Conservation (phyloP, 2,113 vertebrate species). For the Okapia johnstoni region DNA sequence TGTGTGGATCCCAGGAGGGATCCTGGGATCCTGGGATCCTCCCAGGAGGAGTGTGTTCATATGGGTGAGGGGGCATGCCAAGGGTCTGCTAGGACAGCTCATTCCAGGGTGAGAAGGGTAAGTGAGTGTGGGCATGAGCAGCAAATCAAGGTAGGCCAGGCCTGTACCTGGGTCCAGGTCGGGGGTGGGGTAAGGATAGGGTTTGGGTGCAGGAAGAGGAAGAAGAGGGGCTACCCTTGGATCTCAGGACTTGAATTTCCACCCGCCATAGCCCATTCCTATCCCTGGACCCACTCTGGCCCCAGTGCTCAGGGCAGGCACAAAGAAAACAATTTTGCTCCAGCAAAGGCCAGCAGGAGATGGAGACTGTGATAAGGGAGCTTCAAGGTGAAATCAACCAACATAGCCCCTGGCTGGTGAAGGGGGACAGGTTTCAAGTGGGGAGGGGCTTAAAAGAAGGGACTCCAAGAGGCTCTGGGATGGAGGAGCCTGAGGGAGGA, state of each 20-base stretch:
- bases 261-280: background rate
- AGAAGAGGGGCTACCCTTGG: background rate
- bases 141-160: background rate
- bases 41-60: background rate
- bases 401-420: background rate
- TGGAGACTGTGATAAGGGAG: slow-evolving; percentile 69
- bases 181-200: too few species aligned
- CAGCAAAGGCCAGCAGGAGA: slow-evolving; percentile 50
- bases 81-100: background rate
- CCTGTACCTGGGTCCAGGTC: background rate
- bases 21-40: too few species aligned
- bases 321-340: slow-evolving; percentile 71
- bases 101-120: background rate
- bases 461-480: background rate
- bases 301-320: slow-evolving; percentile 65
- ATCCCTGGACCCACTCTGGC: background rate
- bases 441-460: background rate
- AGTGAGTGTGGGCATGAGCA: background rate
- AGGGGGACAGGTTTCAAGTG: background rate
- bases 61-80: background rate
- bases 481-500: background rate
- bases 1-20: background rate
- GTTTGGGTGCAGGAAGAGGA: background rate
- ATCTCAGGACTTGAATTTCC: background rate
- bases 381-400: slow-evolving; percentile 72